These are phyloP conservation scores for Lycodopsis pacificus DNA, from an alignment of 2,797 vertebrate genomes.

Conservation along the genomic window DNA sequence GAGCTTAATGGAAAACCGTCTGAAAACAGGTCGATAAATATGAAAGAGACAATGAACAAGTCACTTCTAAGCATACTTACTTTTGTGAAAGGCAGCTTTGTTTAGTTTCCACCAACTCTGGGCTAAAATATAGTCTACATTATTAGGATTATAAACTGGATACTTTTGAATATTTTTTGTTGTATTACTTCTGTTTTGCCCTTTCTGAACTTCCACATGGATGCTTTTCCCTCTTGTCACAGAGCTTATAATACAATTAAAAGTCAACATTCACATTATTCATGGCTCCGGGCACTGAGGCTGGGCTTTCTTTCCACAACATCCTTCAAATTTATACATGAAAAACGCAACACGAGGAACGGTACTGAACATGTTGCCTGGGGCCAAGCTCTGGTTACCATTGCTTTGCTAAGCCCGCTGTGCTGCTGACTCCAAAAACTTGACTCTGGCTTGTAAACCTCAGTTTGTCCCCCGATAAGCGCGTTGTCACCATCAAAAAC, in stretches of 20 bases:
- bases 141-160: not conserved
- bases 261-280: slow-evolving; percentile 35
- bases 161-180: not conserved
- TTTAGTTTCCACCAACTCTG: not conserved
- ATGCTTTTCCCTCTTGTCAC: not conserved
- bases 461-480: slow-evolving; percentile 17
- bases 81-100: not conserved
- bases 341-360: slow-evolving; percentile 18
- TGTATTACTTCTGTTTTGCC: slow-evolving; percentile 7
- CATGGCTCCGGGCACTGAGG: not conserved
- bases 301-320: slow-evolving; percentile 14
- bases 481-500: not conserved
- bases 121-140: not conserved
- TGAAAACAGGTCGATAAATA: slow-evolving; percentile 11
- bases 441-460: slow-evolving; percentile 18
- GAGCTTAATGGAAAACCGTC: not conserved
- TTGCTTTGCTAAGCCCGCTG: slow-evolving; percentile 2
- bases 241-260: not conserved
- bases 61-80: not conserved
- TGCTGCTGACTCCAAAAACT: slow-evolving; percentile 16
- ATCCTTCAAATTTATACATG: slow-evolving; percentile 33
- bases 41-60: slow-evolving; percentile 5
- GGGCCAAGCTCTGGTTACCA: slow-evolving; percentile 14
- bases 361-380: slow-evolving; percentile 17
- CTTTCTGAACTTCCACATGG: slow-evolving; percentile 9